Conservation (phyloP, 2,113 vertebrate species). For the Megaptera novaeangliae region DNA sequence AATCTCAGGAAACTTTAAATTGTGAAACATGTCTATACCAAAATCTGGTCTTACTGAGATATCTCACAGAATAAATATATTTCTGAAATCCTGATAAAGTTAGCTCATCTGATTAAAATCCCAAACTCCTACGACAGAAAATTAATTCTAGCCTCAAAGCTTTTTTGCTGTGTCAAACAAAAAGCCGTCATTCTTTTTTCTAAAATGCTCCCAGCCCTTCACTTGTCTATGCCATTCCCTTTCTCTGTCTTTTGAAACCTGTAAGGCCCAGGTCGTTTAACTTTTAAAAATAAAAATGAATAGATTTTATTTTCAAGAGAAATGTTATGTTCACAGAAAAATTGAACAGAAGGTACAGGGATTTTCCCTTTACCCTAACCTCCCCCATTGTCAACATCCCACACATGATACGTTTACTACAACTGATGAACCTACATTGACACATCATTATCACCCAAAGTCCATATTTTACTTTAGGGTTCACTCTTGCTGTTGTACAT, state of each 20-base stretch:
- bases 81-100: background rate
- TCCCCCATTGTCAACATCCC: background rate
- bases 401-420: background rate
- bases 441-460: background rate
- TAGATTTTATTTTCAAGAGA: background rate
- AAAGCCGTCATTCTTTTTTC: background rate
- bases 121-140: background rate
- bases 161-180: background rate
- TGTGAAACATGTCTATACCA: background rate
- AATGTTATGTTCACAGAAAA: background rate
- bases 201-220: background rate
- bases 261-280: background rate
- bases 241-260: background rate
- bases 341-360: background rate
- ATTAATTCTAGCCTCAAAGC: background rate
- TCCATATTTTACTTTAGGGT: background rate
- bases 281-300: background rate
- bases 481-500: background rate
- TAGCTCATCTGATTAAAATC: background rate
- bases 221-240: background rate
- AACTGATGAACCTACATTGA: background rate
- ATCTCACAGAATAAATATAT: background rate
- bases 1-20: background rate
- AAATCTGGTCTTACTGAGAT: background rate
- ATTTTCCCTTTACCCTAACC: background rate